Conservation (phyloP, 2,888 invertebrate genomes). For the Orthosia incerta region DNA sequence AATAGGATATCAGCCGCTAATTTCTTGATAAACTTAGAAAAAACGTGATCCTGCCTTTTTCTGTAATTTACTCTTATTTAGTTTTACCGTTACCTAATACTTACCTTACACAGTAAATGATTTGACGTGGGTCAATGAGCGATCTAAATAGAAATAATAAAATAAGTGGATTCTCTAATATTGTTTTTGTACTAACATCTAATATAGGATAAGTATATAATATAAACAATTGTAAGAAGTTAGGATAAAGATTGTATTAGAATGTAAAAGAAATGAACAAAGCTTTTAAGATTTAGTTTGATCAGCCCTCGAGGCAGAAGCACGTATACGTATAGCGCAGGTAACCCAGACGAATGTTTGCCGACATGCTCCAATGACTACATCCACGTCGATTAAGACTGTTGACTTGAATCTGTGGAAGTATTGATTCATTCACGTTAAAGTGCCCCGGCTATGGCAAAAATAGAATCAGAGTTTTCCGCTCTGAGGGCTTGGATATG, state of each 20-base stretch:
- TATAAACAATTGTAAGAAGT: constrained; percentile 10
- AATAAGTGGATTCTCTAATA: background rate
- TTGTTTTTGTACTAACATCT: background rate
- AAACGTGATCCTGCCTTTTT: background rate
- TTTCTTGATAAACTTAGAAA: constrained; percentile 47
- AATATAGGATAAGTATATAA: background rate
- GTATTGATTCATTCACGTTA: constrained; percentile 67
- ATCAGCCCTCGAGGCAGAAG: constrained; percentile 12
- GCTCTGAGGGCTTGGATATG: constrained; percentile 62
- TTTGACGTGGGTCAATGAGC: background rate
- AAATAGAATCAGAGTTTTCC: constrained; percentile 67
- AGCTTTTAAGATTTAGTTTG: constrained; percentile 7
- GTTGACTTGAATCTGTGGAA: constrained; percentile 56
- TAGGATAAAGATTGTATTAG: background rate
- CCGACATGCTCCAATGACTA: constrained; percentile 50
- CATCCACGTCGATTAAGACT: constrained; percentile 56
- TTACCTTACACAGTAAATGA: background rate
- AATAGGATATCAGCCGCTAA: constrained; percentile 41
- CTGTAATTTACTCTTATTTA: constrained; percentile 6
- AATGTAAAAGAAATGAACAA: constrained; percentile 5
- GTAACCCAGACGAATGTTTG: constrained; percentile 46
- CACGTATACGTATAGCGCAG: constrained; percentile 8
- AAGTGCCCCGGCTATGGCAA: constrained; percentile 57
- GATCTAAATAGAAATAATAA: constrained; percentile 1
- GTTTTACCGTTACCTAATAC: constrained; percentile 12